A percentile compares a stretch with the other conserved stretches of the same genome.
phyloP scores from a whole-genome alignment of 2,797 vertebrate species.

The Macroramphosus scolopax region DNA sequence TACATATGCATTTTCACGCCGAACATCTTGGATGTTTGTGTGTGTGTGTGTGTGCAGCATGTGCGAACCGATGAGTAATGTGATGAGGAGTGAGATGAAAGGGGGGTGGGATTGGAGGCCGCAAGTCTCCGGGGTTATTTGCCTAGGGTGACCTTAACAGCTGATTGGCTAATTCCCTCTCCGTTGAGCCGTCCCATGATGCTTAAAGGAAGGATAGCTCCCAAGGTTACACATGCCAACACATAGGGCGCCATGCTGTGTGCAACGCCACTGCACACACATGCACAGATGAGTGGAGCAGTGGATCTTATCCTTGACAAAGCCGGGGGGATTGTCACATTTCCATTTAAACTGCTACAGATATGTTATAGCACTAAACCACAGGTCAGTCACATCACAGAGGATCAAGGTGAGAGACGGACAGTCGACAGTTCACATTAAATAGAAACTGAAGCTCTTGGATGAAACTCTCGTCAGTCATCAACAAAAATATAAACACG shows the following conservation, averaged over 20 bases:
- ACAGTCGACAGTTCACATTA: slow-evolving; percentile 12
- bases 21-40: slow-evolving; percentile 19
- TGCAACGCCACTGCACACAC: slow-evolving; percentile 8
- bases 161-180: slow-evolving; percentile 60
- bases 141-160: slow-evolving; percentile 58
- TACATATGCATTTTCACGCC: slow-evolving; percentile 22
- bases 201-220: slow-evolving; percentile 56
- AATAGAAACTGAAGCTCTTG: no score
- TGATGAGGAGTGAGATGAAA: slow-evolving; percentile 32
- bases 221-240: slow-evolving; percentile 65
- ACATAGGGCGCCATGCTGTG: slow-evolving; percentile 26
- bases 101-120: slow-evolving; percentile 7
- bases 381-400: slow-evolving; percentile 24
- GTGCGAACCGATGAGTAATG: slow-evolving; percentile 35
- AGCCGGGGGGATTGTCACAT: slow-evolving; percentile 49
- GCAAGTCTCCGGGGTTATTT: slow-evolving; percentile 44
- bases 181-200: slow-evolving; percentile 59
- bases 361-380: slow-evolving; percentile 34
- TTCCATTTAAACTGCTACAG: slow-evolving; percentile 49
- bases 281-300: slow-evolving; percentile 25
- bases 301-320: slow-evolving; percentile 44
- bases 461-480: no score
- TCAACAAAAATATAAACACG: no score
- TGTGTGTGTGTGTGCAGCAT: slow-evolving; percentile 3
- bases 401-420: slow-evolving; percentile 35